phyloP scores from a whole-genome alignment of 2,888 invertebrate species.

The Drosophila falleni region DNA sequence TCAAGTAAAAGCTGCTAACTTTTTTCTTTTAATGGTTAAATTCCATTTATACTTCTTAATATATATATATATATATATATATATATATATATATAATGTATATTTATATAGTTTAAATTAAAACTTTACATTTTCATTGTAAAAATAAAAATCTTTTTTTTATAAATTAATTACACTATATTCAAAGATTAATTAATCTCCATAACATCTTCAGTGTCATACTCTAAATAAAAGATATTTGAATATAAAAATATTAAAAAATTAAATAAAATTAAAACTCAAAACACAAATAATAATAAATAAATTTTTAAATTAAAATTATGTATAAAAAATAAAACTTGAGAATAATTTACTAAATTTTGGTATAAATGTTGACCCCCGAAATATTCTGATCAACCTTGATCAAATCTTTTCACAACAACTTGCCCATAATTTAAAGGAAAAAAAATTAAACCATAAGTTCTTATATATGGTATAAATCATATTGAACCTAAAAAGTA shows the following conservation, averaged over 20 bases:
- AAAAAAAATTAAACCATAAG: slow-evolving; percentile 86
- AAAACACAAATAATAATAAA: slow-evolving; percentile 86
- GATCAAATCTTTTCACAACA: slow-evolving; percentile 86
- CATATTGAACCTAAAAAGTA: slow-evolving; percentile 86
- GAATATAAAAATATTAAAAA: slow-evolving; percentile 54
- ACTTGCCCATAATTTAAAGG: slow-evolving; percentile 85
- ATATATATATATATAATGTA: background rate
- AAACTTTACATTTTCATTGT: slow-evolving; percentile 90
- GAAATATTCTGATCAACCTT: slow-evolving; percentile 86
- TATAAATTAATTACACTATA: slow-evolving; percentile 77
- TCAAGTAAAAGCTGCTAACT: slow-evolving; percentile 89
- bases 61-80: slow-evolving; percentile 1
- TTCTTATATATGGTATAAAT: slow-evolving; percentile 83
- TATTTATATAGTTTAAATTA: slow-evolving; percentile 85
- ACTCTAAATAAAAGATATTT: slow-evolving; percentile 41
- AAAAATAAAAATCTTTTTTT: slow-evolving; percentile 86
- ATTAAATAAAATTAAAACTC: slow-evolving; percentile 76
- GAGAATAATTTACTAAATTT: slow-evolving; percentile 85
- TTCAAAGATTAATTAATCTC: slow-evolving; percentile 71
- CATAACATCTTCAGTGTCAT: slow-evolving; percentile 61
- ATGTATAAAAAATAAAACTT: slow-evolving; percentile 79
- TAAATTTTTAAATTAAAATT: slow-evolving; percentile 86
- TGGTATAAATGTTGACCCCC: slow-evolving; percentile 85
- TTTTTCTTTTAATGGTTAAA: slow-evolving; percentile 85
- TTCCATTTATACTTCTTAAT: slow-evolving; percentile 67